phyloP scores from a whole-genome alignment of 1,140 invertebrate species.

The Heliconius eleuchia region DNA sequence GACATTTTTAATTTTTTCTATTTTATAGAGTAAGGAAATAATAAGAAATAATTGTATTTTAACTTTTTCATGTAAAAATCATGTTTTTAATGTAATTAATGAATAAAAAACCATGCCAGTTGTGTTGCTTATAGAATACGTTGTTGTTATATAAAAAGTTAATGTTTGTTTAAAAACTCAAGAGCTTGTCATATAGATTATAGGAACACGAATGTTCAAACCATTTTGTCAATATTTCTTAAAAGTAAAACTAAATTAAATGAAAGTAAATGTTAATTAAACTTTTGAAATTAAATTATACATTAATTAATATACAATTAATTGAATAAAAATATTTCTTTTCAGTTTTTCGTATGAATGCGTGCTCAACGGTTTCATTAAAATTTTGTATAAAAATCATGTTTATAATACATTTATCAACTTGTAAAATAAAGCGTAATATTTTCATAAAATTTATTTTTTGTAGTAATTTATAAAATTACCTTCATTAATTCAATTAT shows the following conservation, averaged over 20 bases:
- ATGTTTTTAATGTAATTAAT: constrained; percentile 7
- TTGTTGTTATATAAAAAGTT: constrained; percentile 37
- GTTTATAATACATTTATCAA: constrained; percentile 4
- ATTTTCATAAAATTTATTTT: neutral
- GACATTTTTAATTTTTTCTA: constrained; percentile 10
- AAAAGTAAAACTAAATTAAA: constrained; percentile 35
- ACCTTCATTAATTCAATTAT: neutral
- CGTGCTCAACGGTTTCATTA: constrained; percentile 2
- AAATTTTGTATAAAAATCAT: constrained; percentile 1
- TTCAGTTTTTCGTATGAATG: constrained; percentile 7
- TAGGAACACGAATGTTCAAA: constrained; percentile 59
- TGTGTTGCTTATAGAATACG: constrained; percentile 34
- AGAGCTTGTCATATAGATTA: constrained; percentile 73
- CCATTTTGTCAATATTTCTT: constrained; percentile 72
- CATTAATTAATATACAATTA: constrained; percentile 5
- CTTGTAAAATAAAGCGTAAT: neutral
- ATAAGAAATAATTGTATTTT: constrained; percentile 10
- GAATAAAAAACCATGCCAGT: constrained; percentile 32
- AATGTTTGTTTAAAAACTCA: constrained; percentile 50
- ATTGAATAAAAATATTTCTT: constrained; percentile 16
- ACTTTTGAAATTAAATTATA: constrained; percentile 37
- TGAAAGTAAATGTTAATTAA: constrained; percentile 46
- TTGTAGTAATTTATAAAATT: neutral
- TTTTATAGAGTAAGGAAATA: constrained; percentile 9
- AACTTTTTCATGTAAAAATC: constrained; percentile 12